These are phyloP conservation scores for Sakesphorus luctuosus DNA, from an alignment of 2,113 vertebrate genomes.

Conservation along the genomic window DNA sequence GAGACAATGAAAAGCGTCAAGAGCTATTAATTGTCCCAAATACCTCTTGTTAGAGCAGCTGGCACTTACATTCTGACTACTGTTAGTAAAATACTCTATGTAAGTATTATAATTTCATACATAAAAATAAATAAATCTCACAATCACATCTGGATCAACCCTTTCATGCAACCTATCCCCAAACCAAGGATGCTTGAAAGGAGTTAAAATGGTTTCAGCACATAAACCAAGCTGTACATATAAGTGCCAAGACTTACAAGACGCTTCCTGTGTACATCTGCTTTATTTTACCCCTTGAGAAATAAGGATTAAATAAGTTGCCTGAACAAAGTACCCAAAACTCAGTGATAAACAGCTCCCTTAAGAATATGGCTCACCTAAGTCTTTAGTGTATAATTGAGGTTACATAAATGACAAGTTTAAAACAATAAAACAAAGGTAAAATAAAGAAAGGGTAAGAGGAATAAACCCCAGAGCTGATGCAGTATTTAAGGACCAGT, in stretches of 20 bases:
- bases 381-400: not conserved
- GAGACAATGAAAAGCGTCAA: not conserved
- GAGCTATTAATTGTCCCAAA: constrained; percentile 2
- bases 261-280: not conserved
- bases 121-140: no score
- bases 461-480: not conserved
- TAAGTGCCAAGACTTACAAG: not conserved
- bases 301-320: not conserved
- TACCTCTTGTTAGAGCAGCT: not conserved
- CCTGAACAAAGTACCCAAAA: not conserved
- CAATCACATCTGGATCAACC: not conserved
- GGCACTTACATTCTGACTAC: not conserved
- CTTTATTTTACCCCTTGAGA: not conserved
- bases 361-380: not conserved
- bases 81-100: no score
- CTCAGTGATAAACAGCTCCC: not conserved
- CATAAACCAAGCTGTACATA: not conserved
- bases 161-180: no score
- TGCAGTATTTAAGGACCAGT: not conserved
- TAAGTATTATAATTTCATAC: not conserved
- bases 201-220: not conserved
- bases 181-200: no score
- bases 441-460: not conserved
- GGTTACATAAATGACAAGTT: not conserved
- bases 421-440: not conserved